These are phyloP conservation scores for Listronotus oregonensis DNA, from an alignment of 1,140 invertebrate genomes.

Conservation along the genomic window DNA sequence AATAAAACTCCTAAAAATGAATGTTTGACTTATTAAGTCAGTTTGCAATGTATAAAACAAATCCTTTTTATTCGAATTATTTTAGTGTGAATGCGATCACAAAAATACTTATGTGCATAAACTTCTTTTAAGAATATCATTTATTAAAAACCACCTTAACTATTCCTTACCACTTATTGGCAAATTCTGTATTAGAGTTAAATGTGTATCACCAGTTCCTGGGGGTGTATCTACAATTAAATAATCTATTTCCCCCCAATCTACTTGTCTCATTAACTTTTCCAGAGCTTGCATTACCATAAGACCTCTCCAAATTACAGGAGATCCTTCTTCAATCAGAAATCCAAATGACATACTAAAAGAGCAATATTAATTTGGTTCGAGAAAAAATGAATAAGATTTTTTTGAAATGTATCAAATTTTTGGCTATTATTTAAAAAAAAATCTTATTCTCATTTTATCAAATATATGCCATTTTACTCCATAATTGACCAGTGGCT, in stretches of 20 bases:
- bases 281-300: conserved; percentile 95
- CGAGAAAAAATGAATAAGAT: conserved; percentile 24
- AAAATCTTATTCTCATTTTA: conserved; percentile 16
- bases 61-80: too few species aligned
- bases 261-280: conserved; percentile 78
- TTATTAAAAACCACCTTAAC: too few species aligned
- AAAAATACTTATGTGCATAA: too few species aligned
- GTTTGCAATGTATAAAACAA: background rate
- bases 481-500: conserved; percentile 86
- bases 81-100: too few species aligned
- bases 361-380: conserved; percentile 27
- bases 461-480: conserved; percentile 78
- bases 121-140: too few species aligned
- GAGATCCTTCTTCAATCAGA: conserved; percentile 75
- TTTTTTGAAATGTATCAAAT: background rate
- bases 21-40: background rate
- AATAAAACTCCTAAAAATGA: conserved; percentile 69
- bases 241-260: conserved; percentile 81
- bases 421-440: background rate
- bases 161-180: conserved; percentile 72
- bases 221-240: conserved; percentile 89
- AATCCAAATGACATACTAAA: conserved; percentile 90
- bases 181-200: conserved; percentile 86
- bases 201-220: conserved; percentile 88
- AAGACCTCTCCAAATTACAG: conserved; percentile 87